These are phyloP conservation scores for Centropus unirufus DNA, from an alignment of 2,113 vertebrate genomes.

Conservation along the genomic window DNA sequence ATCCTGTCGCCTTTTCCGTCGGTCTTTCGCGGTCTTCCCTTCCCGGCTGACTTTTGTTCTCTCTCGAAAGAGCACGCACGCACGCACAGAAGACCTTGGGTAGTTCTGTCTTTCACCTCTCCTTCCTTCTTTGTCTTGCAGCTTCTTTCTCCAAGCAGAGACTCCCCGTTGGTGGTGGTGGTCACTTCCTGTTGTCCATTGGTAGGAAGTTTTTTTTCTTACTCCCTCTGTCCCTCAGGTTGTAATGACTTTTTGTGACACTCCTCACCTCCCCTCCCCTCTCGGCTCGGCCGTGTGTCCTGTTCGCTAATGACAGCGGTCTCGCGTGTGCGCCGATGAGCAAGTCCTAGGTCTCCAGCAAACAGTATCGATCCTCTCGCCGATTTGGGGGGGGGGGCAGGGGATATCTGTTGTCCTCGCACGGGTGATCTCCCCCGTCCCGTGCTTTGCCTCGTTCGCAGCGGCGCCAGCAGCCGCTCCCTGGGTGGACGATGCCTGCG, in stretches of 20 bases:
- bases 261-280: neutral
- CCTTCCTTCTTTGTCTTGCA: slow-evolving; percentile 70
- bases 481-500: neutral
- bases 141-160: slow-evolving; percentile 60
- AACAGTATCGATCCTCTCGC: slow-evolving; percentile 29
- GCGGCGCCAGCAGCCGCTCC: slow-evolving; percentile 1
- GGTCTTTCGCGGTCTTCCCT: slow-evolving; percentile 9
- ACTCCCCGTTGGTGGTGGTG: slow-evolving; percentile 53
- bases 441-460: neutral
- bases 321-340: neutral
- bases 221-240: slow-evolving; percentile 35
- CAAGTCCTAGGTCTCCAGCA: slow-evolving; percentile 29
- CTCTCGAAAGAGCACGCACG: neutral
- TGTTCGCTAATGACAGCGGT: slow-evolving; percentile 24
- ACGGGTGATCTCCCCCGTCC: neutral
- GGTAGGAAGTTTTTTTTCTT: slow-evolving; percentile 63
- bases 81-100: slow-evolving; percentile 28
- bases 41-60: slow-evolving; percentile 67
- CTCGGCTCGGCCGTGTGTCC: neutral
- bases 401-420: neutral
- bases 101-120: slow-evolving; percentile 67
- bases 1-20: neutral
- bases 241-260: slow-evolving; percentile 51
- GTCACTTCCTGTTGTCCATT: slow-evolving; percentile 73
- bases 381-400: neutral